Conservation (phyloP, 1,140 invertebrate genomes). For the Drosophila mayri region DNA sequence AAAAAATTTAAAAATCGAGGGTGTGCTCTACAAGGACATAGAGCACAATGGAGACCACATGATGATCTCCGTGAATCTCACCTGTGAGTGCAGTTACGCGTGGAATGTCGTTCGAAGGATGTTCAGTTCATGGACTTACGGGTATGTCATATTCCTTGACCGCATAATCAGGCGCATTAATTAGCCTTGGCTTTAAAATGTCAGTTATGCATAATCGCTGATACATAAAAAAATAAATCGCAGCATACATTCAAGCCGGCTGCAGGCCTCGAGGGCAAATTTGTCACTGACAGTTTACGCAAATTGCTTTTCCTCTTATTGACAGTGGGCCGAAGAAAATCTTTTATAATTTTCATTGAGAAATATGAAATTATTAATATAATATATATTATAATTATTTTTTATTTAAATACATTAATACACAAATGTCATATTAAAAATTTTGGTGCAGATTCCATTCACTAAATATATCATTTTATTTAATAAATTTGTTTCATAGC, state of each 20-base stretch:
- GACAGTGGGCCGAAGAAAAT: neutral
- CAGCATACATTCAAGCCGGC: neutral
- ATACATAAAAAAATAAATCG: constrained; percentile 8
- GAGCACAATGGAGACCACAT: constrained; percentile 57
- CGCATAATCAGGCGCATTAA: constrained; percentile 54
- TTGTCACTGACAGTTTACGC: constrained; percentile 76
- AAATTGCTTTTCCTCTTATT: constrained; percentile 78
- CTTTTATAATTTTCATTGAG: neutral
- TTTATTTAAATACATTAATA: no score
- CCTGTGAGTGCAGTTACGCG: constrained; percentile 15
- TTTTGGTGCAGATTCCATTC: no score
- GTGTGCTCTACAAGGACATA: constrained; percentile 30
- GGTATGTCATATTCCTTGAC: constrained; percentile 58
- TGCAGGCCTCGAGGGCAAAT: constrained; percentile 39
- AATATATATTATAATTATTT: no score
- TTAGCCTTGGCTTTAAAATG: constrained; percentile 35
- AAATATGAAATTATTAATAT: neutral
- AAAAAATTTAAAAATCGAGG: no score
- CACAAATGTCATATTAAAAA: no score
- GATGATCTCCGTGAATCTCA: constrained; percentile 45
- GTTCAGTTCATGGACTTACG: constrained; percentile 49
- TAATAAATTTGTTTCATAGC: neutral
- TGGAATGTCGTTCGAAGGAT: constrained; percentile 34
- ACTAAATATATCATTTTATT: neutral
- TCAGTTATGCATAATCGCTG: constrained; percentile 25